A percentile compares a stretch with the other conserved stretches of the same genome.
Evolutionary conservation across 2,113 vertebrate genomes (phyloP).

Genomic region (Thalassarche chlororhynchos): DNA sequence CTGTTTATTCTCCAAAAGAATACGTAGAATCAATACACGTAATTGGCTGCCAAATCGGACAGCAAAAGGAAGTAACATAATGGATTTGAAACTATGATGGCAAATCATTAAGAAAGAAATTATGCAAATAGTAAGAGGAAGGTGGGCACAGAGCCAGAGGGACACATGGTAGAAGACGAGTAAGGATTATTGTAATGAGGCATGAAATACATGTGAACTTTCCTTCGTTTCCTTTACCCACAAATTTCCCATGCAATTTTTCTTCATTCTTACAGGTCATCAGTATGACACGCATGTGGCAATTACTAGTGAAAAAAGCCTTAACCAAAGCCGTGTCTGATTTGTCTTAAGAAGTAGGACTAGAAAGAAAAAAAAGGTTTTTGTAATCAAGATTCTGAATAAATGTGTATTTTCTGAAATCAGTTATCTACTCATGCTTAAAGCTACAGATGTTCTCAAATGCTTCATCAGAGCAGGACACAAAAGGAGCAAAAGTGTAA

Average conservation of each 20-base stretch:
- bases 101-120: constrained; percentile 45
- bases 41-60: neutral
- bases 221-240: neutral
- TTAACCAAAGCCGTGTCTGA: neutral
- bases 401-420: neutral
- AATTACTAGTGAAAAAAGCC: neutral
- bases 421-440: neutral
- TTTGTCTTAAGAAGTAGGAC: neutral
- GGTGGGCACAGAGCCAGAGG: constrained; percentile 36
- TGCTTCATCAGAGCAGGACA: neutral
- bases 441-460: neutral
- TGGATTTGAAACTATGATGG: neutral
- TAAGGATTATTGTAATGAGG: constrained; percentile 51
- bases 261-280: constrained; percentile 47
- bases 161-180: constrained; percentile 36
- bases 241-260: constrained; percentile 30
- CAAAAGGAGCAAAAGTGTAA: neutral
- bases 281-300: neutral
- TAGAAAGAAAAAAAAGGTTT: neutral
- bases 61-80: neutral
- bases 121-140: constrained; percentile 34
- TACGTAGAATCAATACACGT: neutral
- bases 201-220: constrained; percentile 54
- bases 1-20: neutral
- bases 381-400: neutral